Conservation (phyloP, 1,140 invertebrate genomes). For the Penaeus indicus region DNA sequence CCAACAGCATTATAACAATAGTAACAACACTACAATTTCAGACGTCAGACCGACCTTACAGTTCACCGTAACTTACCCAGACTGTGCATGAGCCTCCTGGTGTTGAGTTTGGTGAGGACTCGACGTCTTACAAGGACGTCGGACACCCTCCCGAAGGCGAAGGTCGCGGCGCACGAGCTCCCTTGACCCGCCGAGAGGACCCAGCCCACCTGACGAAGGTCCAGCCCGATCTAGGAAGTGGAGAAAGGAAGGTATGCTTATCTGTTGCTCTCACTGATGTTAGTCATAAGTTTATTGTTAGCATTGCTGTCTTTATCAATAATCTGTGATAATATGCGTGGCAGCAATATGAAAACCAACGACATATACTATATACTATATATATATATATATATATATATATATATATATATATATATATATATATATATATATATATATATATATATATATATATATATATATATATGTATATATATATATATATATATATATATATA, state of each 20-base stretch:
- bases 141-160: constrained; percentile 36
- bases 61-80: constrained; percentile 4
- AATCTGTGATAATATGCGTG: too few relatives aligned
- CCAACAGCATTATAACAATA: not conserved
- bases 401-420: too few relatives aligned
- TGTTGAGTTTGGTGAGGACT: constrained; percentile 32
- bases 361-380: too few relatives aligned
- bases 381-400: too few relatives aligned
- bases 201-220: constrained; percentile 30
- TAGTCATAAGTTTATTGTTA: too few relatives aligned
- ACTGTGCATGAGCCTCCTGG: constrained; percentile 34
- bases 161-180: constrained; percentile 26
- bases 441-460: too few relatives aligned
- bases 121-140: constrained; percentile 6
- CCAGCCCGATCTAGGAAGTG: constrained; percentile 32
- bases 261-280: too few relatives aligned
- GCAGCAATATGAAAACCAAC: too few relatives aligned
- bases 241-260: not conserved
- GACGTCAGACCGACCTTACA: not conserved
- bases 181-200: constrained; percentile 32
- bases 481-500: too few relatives aligned
- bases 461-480: too few relatives aligned
- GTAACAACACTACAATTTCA: not conserved
- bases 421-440: too few relatives aligned
- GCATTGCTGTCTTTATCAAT: too few relatives aligned